These are phyloP conservation scores for Orthosia gothica DNA, from an alignment of 2,888 invertebrate genomes.

Conservation along the genomic window DNA sequence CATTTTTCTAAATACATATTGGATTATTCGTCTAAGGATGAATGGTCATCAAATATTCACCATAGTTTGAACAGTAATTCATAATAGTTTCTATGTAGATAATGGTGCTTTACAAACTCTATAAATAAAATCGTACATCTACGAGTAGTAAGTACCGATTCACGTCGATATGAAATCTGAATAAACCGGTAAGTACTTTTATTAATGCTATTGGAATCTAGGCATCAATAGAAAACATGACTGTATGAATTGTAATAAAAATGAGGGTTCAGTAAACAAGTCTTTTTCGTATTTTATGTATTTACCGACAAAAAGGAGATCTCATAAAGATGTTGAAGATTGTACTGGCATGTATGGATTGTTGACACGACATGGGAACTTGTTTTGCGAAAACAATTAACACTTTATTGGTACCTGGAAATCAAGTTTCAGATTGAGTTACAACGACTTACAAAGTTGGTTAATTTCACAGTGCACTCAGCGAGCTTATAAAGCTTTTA, in stretches of 20 bases:
- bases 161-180: constrained; percentile 35
- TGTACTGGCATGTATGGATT: constrained; percentile 17
- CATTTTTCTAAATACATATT: constrained; percentile 12
- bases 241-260: constrained; percentile 27
- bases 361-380: not conserved
- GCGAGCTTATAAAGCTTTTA: too few relatives aligned
- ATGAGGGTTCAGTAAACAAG: constrained; percentile 11
- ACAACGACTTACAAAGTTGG: too few relatives aligned
- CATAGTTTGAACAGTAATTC: constrained; percentile 41
- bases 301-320: constrained; percentile 36
- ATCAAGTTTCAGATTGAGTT: too few relatives aligned
- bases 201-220: constrained; percentile 40
- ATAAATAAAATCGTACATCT: constrained; percentile 40
- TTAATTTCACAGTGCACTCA: too few relatives aligned
- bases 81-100: constrained; percentile 44
- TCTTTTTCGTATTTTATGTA: constrained; percentile 12
- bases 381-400: constrained; percentile 5
- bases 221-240: constrained; percentile 19
- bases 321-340: constrained; percentile 54
- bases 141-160: constrained; percentile 35
- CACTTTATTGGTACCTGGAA: not conserved
- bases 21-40: constrained; percentile 15
- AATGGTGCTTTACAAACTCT: constrained; percentile 28
- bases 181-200: constrained; percentile 22
- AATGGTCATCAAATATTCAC: constrained; percentile 42